These are phyloP conservation scores for Ailurus styani DNA, from an alignment of 2,113 vertebrate genomes.

Conservation along the genomic window DNA sequence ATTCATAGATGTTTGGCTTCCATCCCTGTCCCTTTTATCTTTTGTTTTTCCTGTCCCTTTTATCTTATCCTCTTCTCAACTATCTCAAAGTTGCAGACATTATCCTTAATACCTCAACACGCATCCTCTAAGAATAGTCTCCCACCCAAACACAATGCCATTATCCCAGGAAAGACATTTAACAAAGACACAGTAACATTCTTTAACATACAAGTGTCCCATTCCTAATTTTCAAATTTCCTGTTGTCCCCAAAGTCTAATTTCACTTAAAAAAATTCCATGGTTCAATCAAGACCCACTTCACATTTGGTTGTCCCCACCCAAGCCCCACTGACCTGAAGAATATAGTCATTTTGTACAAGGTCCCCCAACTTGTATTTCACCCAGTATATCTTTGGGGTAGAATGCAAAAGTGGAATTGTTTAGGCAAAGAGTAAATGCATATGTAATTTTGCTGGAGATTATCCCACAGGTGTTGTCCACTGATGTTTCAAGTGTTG, in stretches of 20 bases:
- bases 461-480: background rate
- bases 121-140: background rate
- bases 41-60: background rate
- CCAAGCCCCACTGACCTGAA: background rate
- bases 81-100: background rate
- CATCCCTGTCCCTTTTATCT: background rate
- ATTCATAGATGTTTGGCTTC: background rate
- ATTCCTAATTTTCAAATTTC: background rate
- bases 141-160: background rate
- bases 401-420: background rate
- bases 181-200: background rate
- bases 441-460: background rate
- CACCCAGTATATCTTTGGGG: background rate
- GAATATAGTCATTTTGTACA: background rate
- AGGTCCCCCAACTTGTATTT: background rate
- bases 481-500: background rate
- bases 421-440: background rate
- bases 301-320: background rate
- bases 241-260: background rate
- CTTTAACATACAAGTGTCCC: background rate
- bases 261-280: background rate
- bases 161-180: background rate
- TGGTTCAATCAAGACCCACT: background rate
- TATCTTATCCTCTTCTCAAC: background rate
- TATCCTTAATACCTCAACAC: background rate